These are phyloP conservation scores for Archilochus colubris DNA, from an alignment of 2,113 vertebrate species.

Conservation along the genomic window DNA sequence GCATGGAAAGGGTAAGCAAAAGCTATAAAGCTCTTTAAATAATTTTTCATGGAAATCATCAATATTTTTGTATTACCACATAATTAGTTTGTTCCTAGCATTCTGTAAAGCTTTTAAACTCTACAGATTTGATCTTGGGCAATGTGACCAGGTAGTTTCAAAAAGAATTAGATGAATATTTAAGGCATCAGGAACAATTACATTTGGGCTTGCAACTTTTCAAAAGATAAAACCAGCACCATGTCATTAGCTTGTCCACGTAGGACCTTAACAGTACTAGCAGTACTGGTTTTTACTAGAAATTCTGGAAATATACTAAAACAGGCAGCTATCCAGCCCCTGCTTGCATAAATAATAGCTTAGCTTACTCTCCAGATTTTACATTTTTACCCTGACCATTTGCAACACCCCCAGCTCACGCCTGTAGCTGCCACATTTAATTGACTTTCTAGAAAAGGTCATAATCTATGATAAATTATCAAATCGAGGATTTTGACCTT, in stretches of 20 bases:
- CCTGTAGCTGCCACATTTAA: neutral
- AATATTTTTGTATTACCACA: slow-evolving; percentile 16
- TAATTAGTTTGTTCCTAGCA: neutral
- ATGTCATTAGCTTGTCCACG: neutral
- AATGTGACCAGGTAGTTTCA: neutral
- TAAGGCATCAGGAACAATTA: neutral
- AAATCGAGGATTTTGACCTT: neutral
- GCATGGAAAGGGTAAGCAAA: neutral
- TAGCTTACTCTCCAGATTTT: neutral
- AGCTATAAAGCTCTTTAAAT: neutral
- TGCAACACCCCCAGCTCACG: neutral
- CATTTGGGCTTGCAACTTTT: neutral
- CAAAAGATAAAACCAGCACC: neutral
- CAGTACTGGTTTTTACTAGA: neutral
- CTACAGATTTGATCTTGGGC: neutral
- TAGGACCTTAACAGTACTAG: neutral
- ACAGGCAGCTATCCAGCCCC: neutral
- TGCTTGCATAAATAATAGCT: neutral
- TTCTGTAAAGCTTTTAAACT: slow-evolving; percentile 2
- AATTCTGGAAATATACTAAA: neutral
- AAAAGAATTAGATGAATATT: neutral
- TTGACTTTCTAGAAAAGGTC: neutral
- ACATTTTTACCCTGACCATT: neutral
- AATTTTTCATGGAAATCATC: neutral
- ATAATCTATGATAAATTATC: neutral